A percentile compares a stretch with the other conserved stretches of the same genome.
Evolutionary conservation across 2,797 vertebrate species (phyloP).

Genomic region (Myotis planiceps): DNA sequence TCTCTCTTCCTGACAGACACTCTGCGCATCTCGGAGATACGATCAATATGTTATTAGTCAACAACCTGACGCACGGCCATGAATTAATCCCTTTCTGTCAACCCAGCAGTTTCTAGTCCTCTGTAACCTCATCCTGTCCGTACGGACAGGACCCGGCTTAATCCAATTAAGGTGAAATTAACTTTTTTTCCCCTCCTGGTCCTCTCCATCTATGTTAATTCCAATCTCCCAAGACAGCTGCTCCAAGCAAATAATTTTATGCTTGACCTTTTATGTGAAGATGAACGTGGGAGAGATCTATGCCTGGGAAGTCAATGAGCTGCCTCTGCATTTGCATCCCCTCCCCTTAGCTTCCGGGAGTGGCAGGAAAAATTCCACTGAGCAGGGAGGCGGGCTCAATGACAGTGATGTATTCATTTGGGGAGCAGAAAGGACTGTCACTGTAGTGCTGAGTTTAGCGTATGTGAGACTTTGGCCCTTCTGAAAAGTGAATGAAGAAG

Average conservation of each 20-base stretch:
- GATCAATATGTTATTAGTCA: conserved; percentile 98
- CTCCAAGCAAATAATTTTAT: conserved; percentile 82
- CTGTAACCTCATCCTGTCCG: conserved; percentile 80
- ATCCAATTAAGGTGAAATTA: conserved; percentile 88
- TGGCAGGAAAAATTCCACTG: conserved; percentile 32
- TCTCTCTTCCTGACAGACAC: conserved; percentile 88
- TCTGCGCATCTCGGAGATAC: conserved; percentile 92
- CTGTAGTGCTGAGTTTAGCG: conserved; percentile 70
- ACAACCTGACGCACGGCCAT: conserved; percentile 91
- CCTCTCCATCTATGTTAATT: conserved; percentile 81
- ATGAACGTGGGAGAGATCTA: conserved; percentile 80
- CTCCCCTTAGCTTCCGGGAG: conserved; percentile 60
- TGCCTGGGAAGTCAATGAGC: conserved; percentile 74
- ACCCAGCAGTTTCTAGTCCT: conserved; percentile 83
- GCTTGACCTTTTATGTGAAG: conserved; percentile 80
- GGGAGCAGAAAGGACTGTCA: conserved; percentile 70
- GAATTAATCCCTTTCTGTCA: conserved; percentile 95
- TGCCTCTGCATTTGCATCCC: conserved; percentile 2
- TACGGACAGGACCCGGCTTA: conserved; percentile 83
- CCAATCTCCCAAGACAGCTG: conserved; percentile 76
- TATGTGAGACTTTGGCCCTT: conserved; percentile 66
- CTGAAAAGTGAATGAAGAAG: conserved; percentile 76
- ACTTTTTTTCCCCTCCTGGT: conserved; percentile 80
- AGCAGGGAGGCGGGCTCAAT: conserved; percentile 64
- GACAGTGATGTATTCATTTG: conserved; percentile 81